Evolutionary conservation across 2,797 vertebrate species (phyloP).

Genomic region (Buphagus erythrorhynchus): DNA sequence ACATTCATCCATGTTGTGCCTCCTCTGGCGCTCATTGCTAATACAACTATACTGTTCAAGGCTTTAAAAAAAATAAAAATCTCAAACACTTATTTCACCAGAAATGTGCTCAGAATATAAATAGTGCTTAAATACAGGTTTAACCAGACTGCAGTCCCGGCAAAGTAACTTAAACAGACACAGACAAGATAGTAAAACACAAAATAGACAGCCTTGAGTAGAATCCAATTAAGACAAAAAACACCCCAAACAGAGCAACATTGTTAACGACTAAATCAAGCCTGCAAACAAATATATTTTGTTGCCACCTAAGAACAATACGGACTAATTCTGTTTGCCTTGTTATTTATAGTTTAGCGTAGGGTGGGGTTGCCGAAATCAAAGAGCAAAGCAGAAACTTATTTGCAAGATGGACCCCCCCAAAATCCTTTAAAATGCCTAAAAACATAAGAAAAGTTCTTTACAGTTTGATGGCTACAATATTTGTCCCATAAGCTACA

Average conservation of each 20-base stretch:
- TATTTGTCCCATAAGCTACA: constrained; percentile 62
- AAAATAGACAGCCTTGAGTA: constrained; percentile 64
- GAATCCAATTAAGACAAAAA: constrained; percentile 74
- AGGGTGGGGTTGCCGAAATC: constrained; percentile 62
- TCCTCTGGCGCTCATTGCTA: constrained; percentile 55
- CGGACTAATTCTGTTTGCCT: constrained; percentile 39
- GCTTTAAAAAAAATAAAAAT: constrained; percentile 38
- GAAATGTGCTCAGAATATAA: constrained; percentile 62
- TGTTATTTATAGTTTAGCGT: constrained; percentile 62
- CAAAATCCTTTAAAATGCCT: constrained; percentile 63
- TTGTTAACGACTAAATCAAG: constrained; percentile 71
- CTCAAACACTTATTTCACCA: constrained; percentile 62
- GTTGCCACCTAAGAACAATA: constrained; percentile 48
- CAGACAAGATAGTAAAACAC: constrained; percentile 66
- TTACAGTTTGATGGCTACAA: constrained; percentile 50
- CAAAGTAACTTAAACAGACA: constrained; percentile 77
- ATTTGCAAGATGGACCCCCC: constrained; percentile 62
- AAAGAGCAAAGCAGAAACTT: constrained; percentile 70
- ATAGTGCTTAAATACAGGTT: constrained; percentile 64
- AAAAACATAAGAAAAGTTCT: constrained; percentile 71
- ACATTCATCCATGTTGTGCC: constrained; percentile 58
- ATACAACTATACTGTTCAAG: constrained; percentile 57
- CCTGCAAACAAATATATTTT: constrained; percentile 67
- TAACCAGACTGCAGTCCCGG: constrained; percentile 73
- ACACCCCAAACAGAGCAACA: constrained; percentile 28